These are phyloP conservation scores for Chionoecetes opilio DNA, from an alignment of 1,140 invertebrate species.

Conservation along the genomic window DNA sequence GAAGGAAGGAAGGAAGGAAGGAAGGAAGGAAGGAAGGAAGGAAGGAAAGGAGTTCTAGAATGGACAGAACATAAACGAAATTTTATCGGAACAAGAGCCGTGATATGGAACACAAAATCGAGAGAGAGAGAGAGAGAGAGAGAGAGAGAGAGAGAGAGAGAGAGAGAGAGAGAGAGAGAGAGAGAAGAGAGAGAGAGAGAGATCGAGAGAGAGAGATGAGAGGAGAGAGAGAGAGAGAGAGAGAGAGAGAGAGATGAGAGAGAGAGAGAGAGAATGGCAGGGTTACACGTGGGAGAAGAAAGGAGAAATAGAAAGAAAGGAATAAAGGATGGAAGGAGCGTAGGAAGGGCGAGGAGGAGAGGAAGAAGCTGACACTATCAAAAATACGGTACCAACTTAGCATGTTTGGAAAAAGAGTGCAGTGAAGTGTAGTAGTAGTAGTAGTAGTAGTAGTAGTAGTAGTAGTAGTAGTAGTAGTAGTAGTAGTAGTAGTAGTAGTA, in stretches of 20 bases:
- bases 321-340: neutral
- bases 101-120: no score
- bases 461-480: slow-evolving; percentile 29
- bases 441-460: slow-evolving; percentile 29
- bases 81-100: no score
- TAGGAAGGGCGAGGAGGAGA: neutral
- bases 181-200: neutral
- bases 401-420: neutral
- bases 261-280: neutral
- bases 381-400: neutral
- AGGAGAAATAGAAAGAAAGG: neutral
- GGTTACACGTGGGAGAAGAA: no score
- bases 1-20: no score
- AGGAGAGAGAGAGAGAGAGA: neutral
- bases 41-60: no score
- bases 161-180: neutral
- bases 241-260: neutral
- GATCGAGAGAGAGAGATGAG: neutral
- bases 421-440: neutral
- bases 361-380: neutral
- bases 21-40: no score
- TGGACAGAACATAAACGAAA: no score
- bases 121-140: neutral
- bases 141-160: neutral
- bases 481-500: slow-evolving; percentile 13